These are phyloP conservation scores for Hemichromis elongatus DNA, from an alignment of 2,113 vertebrate genomes.

Conservation along the genomic window DNA sequence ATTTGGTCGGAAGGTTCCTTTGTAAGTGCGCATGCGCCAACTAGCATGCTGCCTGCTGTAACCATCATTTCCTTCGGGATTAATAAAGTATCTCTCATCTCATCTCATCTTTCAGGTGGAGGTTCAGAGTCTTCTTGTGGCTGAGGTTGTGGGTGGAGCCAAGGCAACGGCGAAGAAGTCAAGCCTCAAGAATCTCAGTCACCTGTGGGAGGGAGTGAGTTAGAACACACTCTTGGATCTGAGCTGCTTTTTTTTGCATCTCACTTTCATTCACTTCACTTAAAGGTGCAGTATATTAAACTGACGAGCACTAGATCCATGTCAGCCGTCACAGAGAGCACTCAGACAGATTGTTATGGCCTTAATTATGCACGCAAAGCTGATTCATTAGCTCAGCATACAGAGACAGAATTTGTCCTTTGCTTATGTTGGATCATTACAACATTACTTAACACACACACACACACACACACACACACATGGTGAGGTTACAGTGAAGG, in stretches of 20 bases:
- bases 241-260: neutral
- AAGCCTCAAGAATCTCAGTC: conserved; percentile 82
- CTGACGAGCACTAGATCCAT: neutral
- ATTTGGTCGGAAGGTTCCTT: no score
- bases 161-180: conserved; percentile 80
- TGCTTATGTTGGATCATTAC: neutral
- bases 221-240: neutral
- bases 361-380: neutral
- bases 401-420: neutral
- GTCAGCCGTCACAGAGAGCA: neutral
- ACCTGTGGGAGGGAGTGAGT: conserved; percentile 87
- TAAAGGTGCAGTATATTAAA: neutral
- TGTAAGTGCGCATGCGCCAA: no score
- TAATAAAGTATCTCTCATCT: no score
- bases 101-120: no score
- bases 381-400: neutral
- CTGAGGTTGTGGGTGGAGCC: conserved; percentile 90
- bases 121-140: conserved; percentile 87
- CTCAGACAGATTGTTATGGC: neutral
- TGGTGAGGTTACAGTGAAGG: neutral
- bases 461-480: no score
- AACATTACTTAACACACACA: neutral
- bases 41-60: no score
- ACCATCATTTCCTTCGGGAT: no score
- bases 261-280: neutral